Evolutionary conservation across 2,888 invertebrate species (phyloP).

Genomic region (Dynastes maya): DNA sequence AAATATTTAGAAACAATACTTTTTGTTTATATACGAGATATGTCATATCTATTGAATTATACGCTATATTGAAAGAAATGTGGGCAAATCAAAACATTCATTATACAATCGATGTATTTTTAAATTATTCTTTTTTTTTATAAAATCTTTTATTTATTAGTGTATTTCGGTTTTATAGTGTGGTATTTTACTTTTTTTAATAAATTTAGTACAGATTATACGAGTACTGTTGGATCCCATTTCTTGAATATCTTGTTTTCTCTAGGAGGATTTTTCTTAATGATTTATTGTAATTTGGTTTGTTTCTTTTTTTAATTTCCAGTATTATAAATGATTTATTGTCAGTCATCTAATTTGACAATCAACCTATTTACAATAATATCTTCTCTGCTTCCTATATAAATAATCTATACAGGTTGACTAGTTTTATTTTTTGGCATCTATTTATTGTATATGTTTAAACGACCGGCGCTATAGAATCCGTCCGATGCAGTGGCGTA

Average conservation of each 20-base stretch:
- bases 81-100: constrained; percentile 33
- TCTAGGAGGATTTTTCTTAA: constrained; percentile 28
- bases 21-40: constrained; percentile 61
- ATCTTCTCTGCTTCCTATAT: constrained; percentile 52
- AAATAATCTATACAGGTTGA: constrained; percentile 58
- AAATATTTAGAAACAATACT: constrained; percentile 20
- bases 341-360: constrained; percentile 69
- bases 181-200: constrained; percentile 14
- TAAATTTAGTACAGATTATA: constrained; percentile 6
- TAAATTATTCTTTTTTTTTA: constrained; percentile 18
- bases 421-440: constrained; percentile 50
- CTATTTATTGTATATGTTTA: constrained; percentile 58
- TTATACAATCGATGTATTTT: constrained; percentile 42
- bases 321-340: constrained; percentile 63
- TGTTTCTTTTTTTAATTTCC: constrained; percentile 49
- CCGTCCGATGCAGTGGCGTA: constrained; percentile 75
- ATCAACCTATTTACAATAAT: constrained; percentile 59
- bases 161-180: constrained; percentile 21
- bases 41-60: constrained; percentile 66
- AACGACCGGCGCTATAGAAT: constrained; percentile 74
- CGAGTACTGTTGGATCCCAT: constrained; percentile 28
- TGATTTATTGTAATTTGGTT: constrained; percentile 41
- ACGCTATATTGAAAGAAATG: constrained; percentile 49
- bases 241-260: constrained; percentile 34
- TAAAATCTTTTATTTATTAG: constrained; percentile 32